phyloP scores from a whole-genome alignment of 2,113 vertebrate species.

The Oncorhynchus kisutch region DNA sequence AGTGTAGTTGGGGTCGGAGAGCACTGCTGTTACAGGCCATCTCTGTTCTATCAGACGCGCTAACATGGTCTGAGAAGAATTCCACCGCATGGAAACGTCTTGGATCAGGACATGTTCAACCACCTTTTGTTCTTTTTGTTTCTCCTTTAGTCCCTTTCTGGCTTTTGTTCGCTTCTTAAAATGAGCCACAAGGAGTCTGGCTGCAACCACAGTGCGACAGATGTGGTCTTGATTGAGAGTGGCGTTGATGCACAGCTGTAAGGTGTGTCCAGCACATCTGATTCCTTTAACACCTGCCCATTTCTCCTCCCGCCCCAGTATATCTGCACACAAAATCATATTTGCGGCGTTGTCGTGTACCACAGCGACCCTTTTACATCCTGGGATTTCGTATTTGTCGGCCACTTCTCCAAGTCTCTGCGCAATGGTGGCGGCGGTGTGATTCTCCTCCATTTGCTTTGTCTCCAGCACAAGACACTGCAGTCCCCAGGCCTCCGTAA shows the following conservation, averaged over 20 bases:
- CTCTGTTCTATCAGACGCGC: background rate
- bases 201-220: background rate
- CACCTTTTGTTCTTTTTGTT: slow-evolving; percentile 15
- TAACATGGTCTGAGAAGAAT: background rate
- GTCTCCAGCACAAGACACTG: too few species aligned
- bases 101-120: background rate
- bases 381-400: background rate
- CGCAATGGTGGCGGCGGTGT: background rate
- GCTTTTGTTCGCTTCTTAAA: slow-evolving; percentile 22
- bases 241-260: slow-evolving; percentile 1
- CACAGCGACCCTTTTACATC: background rate
- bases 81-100: background rate
- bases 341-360: slow-evolving; percentile 13
- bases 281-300: background rate
- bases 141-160: slow-evolving; percentile 1
- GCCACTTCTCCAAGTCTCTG: background rate
- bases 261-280: background rate
- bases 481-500: background rate
- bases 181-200: slow-evolving; percentile 16
- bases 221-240: background rate
- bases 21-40: background rate
- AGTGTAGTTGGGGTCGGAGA: background rate
- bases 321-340: background rate
- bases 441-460: background rate
- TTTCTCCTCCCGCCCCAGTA: background rate